Percentiles rank a stretch among this genome's conserved stretches.
phyloP scores from a whole-genome alignment of 23 tunicate genomes.

The Botrylloides violaceus region DNA sequence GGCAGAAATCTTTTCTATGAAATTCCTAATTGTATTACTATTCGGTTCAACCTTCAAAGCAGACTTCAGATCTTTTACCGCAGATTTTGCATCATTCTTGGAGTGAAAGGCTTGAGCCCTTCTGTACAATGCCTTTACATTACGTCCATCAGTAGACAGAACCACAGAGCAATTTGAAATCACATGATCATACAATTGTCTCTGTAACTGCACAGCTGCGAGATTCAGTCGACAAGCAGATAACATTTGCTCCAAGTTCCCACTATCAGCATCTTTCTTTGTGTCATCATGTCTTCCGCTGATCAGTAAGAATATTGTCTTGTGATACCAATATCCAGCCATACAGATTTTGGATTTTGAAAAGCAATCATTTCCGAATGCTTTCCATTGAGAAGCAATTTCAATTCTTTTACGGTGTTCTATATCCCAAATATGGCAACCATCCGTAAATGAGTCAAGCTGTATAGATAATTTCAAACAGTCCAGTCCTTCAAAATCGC shows the following conservation, averaged over 20 bases:
- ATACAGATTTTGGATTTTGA: neutral
- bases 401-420: neutral
- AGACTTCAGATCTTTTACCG: slow-evolving; percentile 8
- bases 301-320: neutral
- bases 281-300: neutral
- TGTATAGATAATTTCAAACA: neutral
- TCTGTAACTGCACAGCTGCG: slow-evolving; percentile 50
- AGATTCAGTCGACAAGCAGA: slow-evolving; percentile 29
- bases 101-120: slow-evolving; percentile 26
- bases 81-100: neutral
- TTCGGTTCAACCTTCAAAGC: slow-evolving; percentile 15
- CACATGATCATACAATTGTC: slow-evolving; percentile 19
- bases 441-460: neutral
- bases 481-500: neutral
- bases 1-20: neutral
- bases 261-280: neutral
- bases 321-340: slow-evolving; percentile 22
- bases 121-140: slow-evolving; percentile 41
- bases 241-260: neutral
- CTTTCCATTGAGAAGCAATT: neutral
- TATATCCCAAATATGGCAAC: slow-evolving; percentile 2
- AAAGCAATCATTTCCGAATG: neutral
- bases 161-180: slow-evolving; percentile 47
- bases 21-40: neutral
- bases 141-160: slow-evolving; percentile 3